Conservation (phyloP, 2,888 invertebrate species). For the Rhorus exstirpatorius region DNA sequence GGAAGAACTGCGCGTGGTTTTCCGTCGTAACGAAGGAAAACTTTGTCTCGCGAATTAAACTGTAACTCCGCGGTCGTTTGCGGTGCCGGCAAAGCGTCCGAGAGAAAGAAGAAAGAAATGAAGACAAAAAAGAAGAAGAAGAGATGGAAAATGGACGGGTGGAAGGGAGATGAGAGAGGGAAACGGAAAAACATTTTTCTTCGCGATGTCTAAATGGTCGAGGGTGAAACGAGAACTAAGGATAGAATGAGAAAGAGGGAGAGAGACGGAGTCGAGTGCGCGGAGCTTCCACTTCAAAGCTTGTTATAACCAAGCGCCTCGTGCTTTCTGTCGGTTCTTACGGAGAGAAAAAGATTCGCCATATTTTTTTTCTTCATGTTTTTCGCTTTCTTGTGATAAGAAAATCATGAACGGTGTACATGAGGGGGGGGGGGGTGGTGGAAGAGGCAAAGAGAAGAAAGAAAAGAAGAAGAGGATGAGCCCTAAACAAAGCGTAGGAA, state of each 20-base stretch:
- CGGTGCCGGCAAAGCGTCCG: background rate
- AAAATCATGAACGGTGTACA: constrained; percentile 49
- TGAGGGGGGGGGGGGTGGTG: constrained; percentile 28
- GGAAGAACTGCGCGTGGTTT: constrained; percentile 50
- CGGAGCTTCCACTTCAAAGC: constrained; percentile 82
- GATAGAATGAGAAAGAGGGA: constrained; percentile 6
- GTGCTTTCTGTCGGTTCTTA: constrained; percentile 65
- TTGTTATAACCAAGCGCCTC: constrained; percentile 80
- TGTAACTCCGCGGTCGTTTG: constrained; percentile 71
- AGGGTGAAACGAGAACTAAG: constrained; percentile 45
- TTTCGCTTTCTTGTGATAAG: constrained; percentile 49
- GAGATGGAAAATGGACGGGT: constrained; percentile 15
- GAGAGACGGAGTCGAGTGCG: constrained; percentile 8
- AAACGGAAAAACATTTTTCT: constrained; percentile 83
- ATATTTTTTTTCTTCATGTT: constrained; percentile 63
- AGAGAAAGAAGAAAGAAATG: constrained; percentile 11
- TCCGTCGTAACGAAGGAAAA: constrained; percentile 77
- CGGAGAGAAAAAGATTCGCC: constrained; percentile 60
- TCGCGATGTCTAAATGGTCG: constrained; percentile 80
- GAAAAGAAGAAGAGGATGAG: constrained; percentile 39
- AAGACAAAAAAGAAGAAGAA: constrained; percentile 29
- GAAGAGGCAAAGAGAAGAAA: constrained; percentile 35
- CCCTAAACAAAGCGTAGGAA: constrained; percentile 53
- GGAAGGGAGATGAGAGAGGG: constrained; percentile 69
- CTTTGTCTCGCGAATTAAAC: constrained; percentile 79